Percentiles rank a stretch among this genome's conserved stretches.
These are phyloP conservation scores for Mungos mungo DNA, from an alignment of 2,113 vertebrate species.

Conservation along the genomic window DNA sequence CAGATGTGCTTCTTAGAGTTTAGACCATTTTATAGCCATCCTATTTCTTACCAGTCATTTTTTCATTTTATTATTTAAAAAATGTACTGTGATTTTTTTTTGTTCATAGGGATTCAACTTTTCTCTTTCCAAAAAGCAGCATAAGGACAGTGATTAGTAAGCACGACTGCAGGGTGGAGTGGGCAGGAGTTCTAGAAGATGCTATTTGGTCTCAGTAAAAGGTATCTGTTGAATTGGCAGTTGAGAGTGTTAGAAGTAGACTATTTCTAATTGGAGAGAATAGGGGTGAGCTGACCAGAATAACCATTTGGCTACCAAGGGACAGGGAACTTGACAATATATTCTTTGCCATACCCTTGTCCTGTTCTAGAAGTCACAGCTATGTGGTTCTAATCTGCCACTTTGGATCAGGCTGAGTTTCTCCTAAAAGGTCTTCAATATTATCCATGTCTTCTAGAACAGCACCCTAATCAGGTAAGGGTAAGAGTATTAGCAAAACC, in stretches of 20 bases:
- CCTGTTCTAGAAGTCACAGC: background rate
- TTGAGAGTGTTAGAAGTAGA: background rate
- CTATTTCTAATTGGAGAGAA: constrained; percentile 10
- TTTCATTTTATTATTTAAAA: constrained; percentile 1
- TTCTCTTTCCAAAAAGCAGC: background rate
- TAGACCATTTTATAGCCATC: background rate
- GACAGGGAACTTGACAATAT: background rate
- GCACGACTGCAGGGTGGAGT: background rate
- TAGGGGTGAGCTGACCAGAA: background rate
- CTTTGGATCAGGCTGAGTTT: background rate
- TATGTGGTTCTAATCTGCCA: background rate
- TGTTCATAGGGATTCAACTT: background rate
- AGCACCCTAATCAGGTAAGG: background rate
- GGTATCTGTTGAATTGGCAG: background rate
- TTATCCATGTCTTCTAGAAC: background rate
- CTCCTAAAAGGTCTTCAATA: background rate
- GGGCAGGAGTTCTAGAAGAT: background rate
- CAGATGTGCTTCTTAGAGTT: background rate
- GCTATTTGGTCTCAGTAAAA: background rate
- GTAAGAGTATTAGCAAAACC: background rate
- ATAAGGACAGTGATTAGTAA: background rate
- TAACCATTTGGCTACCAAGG: background rate
- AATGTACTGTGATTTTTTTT: background rate
- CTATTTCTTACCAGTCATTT: background rate
- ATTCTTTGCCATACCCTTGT: background rate